Base-by-base conservation (phyloP, 1,140 invertebrate genomes). In the Hylaeus volcanicus region DNA sequence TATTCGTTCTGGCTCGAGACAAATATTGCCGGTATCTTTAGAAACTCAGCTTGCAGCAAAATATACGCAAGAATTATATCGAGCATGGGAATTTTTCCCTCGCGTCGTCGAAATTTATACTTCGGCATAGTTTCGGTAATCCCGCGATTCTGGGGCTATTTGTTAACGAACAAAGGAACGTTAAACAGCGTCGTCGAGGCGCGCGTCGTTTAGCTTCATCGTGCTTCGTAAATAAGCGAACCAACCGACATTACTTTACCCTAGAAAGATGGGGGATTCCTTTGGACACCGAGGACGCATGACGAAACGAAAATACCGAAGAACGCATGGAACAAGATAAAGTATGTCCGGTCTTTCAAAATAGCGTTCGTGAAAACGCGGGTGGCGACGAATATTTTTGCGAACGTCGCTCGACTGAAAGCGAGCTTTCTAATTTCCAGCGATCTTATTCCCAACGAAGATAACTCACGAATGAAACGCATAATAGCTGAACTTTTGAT, bases 301-400 rank as follows among this genome's bases (percentile, higher is more conserved):
- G 74, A 76, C 64, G 64, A 60, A 58, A 69, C 55, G 37, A 66
- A 69, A 77, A 77, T 77, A 77, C 43, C 74, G 45, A 77, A 60
- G 55, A 60, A 68, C 56, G 41, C 63, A 37, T 2, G 74, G 64
- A 51, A 51, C 56, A 61, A 77, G 65, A 77, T 69, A 60, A 77
- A 77, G 55, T 61, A 56, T 77, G 74, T 77, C 65, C 74, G 65
- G 65, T n/a, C 45, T 37, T 45, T 15, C 48, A 61, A 77, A 77
- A 77, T 69, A 69, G 65, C 61, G 48, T 5, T 8, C 53, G 74
- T 14, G 48, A 74, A 74, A 41, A 37, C 72, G 60, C 58, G 72
- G 45, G 55, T 8, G 45, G 26, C 26, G 26, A 5, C 58, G 74
- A 56, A 14, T 75, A 75, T 75, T 75, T 75, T 74, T 51, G 72